Evolutionary conservation across 1,140 invertebrate genomes (phyloP), one percentile per base, ranked within the genome.

Genomic region (Nasonia longicornis): DNA sequence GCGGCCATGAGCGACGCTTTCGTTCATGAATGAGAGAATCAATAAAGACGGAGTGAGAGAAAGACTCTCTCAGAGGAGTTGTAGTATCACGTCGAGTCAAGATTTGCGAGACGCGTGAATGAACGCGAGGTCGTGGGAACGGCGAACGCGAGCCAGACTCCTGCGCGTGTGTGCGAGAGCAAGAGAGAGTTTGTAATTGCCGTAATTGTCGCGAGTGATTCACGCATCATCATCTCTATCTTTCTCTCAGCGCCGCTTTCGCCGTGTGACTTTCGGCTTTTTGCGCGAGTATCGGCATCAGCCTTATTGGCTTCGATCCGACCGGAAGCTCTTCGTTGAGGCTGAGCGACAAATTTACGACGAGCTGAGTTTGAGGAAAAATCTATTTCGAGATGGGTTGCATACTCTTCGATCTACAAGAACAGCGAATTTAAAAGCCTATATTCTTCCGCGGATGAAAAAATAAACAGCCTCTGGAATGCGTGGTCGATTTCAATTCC

Each of bases 161-260:
- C 1, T 16, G 45, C 2, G 16, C 16, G 16, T 58, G 52, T n/a
- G 52, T 67, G 26, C n/a, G 63, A 42, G 75, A 38, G 75, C 22
- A n/a, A 77, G 75, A 67, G 76, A 45, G 76, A 77, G 66, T 85
- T 86, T 84, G 87, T 89, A 91, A 91, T 91, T 91, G 90, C 84
- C 84, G 87, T 90, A 91, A 91, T 91, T 91, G 89, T 90, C 89
- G 86, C 89, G 90, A 91, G 90, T 91, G 90, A 91, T 91, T 91
- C 90, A 91, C 89, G 90, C 89, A 90, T 91, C 87, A 90, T 78
- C 69, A 31, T 67, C 31, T 22, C 74, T 10, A 42, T 71, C 6
- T 42, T 20, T n/a, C 12, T 35, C 20, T 29, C 35, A 42, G 35
- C 31, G 20, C n/a, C 12, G 69, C 26, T 35, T 35, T 35, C 7